Conservation (phyloP, 2,888 invertebrate genomes). For the Drosophila fulvimacula region DNA sequence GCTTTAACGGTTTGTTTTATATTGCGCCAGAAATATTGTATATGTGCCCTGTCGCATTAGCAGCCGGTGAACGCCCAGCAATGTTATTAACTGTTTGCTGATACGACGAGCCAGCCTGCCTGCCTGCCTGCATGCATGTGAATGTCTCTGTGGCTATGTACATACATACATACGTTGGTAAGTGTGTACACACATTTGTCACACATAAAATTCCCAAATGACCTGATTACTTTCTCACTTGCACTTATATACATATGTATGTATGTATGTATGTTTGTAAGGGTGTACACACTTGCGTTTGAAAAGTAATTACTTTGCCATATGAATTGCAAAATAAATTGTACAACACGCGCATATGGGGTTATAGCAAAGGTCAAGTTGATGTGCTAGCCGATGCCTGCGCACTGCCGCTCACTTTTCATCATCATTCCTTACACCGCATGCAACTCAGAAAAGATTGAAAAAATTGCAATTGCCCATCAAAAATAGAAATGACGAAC, state of each 20-base stretch:
- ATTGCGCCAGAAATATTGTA: constrained; percentile 50
- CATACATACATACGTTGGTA: neutral
- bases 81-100: constrained; percentile 46
- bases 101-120: neutral
- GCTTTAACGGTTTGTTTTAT: constrained; percentile 68
- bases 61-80: constrained; percentile 37
- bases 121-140: constrained; percentile 9
- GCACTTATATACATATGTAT: constrained; percentile 8
- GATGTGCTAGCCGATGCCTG: neutral
- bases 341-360: constrained; percentile 14
- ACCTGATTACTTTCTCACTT: constrained; percentile 44
- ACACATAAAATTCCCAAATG: constrained; percentile 35
- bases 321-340: constrained; percentile 31
- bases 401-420: neutral
- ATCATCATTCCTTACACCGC: constrained; percentile 5
- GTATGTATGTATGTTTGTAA: constrained; percentile 1
- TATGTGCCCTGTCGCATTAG: constrained; percentile 39
- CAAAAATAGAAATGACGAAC: constrained; percentile 55
- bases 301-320: constrained; percentile 33
- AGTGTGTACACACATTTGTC: constrained; percentile 25
- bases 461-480: constrained; percentile 33
- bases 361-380: constrained; percentile 47
- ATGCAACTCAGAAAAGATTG: constrained; percentile 44
- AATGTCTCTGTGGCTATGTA: neutral
- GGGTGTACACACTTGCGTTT: neutral